phyloP scores from a whole-genome alignment of 2,797 vertebrate species.

The Heterohyrax brucei region DNA sequence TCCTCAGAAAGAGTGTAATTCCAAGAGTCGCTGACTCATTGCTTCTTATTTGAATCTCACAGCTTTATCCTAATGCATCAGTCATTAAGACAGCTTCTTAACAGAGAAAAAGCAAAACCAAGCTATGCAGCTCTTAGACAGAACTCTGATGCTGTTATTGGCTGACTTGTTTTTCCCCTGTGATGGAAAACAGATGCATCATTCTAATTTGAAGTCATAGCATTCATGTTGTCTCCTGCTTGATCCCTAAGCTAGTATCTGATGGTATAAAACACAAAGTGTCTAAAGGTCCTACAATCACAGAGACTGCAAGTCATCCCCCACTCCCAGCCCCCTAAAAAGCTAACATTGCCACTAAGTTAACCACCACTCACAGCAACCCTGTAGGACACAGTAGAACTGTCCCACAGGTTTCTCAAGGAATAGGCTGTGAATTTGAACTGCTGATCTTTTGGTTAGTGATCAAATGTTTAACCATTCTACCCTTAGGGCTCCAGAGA shows the following conservation, averaged over 20 bases:
- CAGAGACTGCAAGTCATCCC: not conserved
- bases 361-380: too few species aligned
- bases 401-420: too few species aligned
- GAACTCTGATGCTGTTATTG: not conserved
- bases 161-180: not conserved
- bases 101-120: not conserved
- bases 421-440: too few species aligned
- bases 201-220: conserved; percentile 57
- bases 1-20: not conserved
- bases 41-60: conserved; percentile 36
- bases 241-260: conserved; percentile 51
- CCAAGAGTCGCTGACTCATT: not conserved
- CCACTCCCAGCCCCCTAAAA: too few species aligned
- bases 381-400: too few species aligned
- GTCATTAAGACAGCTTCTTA: not conserved
- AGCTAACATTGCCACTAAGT: too few species aligned
- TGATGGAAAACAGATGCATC: conserved; percentile 61
- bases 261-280: conserved; percentile 72
- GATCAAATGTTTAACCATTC: too few species aligned
- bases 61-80: conserved; percentile 21
- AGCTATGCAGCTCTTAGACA: not conserved
- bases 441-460: too few species aligned
- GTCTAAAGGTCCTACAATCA: conserved; percentile 63
- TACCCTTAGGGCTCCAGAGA: not conserved
- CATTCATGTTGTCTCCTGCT: conserved; percentile 22